Percentiles rank a stretch among this genome's conserved stretches.
Conservation (phyloP, 2,888 invertebrate genomes). For the Caenorhabditis sp. region DNA sequence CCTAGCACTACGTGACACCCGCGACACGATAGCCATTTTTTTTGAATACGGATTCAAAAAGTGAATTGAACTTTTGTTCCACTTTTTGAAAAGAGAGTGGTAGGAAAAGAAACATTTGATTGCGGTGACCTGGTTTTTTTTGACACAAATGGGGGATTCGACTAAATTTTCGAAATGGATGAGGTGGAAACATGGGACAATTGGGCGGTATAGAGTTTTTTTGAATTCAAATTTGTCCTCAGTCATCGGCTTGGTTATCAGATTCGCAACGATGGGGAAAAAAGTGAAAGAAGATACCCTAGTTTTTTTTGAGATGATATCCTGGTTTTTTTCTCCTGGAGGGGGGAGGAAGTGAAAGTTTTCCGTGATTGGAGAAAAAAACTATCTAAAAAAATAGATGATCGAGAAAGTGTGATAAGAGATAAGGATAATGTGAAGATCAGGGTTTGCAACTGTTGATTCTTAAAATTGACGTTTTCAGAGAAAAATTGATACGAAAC, state of each 20-base stretch:
- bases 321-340: no score
- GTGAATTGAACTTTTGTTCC: constrained; percentile 34
- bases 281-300: not conserved
- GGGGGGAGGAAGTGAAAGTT: not conserved
- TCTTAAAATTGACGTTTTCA: no score
- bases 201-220: not conserved
- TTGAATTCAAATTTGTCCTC: not conserved
- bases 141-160: not conserved
- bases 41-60: constrained; percentile 4
- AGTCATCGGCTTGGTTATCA: not conserved
- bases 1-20: constrained; percentile 38
- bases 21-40: constrained; percentile 32
- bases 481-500: no score
- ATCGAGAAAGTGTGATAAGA: no score
- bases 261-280: not conserved
- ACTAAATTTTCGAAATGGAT: not conserved
- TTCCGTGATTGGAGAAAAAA: constrained; percentile 1
- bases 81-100: not conserved
- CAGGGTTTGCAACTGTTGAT: not conserved
- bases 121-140: constrained; percentile 47
- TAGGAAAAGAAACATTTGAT: constrained; percentile 11
- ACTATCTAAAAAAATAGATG: constrained; percentile 9
- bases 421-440: not conserved
- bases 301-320: constrained; percentile 6
- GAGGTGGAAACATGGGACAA: not conserved